Conservation (phyloP, 2,113 vertebrate genomes). For the Naja naja region DNA sequence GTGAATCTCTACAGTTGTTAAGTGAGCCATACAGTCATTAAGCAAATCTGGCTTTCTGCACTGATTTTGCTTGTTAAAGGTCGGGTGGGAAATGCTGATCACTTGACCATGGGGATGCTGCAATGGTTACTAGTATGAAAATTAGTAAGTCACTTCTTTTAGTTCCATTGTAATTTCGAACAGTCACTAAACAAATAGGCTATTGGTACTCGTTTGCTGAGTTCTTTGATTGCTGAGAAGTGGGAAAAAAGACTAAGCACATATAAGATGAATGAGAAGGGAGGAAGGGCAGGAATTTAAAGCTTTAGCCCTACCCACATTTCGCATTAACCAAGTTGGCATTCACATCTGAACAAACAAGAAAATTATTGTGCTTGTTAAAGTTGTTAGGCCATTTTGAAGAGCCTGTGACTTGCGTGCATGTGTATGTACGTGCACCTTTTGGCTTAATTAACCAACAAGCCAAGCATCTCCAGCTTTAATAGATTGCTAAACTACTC, state of each 20-base stretch:
- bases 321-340: background rate
- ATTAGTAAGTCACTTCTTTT: background rate
- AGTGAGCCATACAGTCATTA: background rate
- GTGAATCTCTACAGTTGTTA: background rate
- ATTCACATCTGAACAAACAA: background rate
- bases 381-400: constrained; percentile 11
- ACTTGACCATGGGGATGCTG: background rate
- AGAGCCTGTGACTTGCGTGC: background rate
- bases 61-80: background rate
- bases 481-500: constrained; percentile 55
- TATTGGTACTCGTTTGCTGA: background rate
- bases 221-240: background rate
- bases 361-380: background rate
- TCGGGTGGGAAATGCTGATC: background rate
- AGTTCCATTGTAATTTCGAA: background rate
- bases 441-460: constrained; percentile 65
- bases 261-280: background rate
- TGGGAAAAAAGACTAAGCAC: background rate
- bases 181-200: background rate
- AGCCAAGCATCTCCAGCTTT: constrained; percentile 52
- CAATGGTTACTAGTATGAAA: background rate
- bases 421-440: constrained; percentile 37
- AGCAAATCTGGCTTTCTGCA: background rate
- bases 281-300: background rate
- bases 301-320: background rate